Conservation (phyloP, 2,113 vertebrate genomes). For the Furnarius figulus region DNA sequence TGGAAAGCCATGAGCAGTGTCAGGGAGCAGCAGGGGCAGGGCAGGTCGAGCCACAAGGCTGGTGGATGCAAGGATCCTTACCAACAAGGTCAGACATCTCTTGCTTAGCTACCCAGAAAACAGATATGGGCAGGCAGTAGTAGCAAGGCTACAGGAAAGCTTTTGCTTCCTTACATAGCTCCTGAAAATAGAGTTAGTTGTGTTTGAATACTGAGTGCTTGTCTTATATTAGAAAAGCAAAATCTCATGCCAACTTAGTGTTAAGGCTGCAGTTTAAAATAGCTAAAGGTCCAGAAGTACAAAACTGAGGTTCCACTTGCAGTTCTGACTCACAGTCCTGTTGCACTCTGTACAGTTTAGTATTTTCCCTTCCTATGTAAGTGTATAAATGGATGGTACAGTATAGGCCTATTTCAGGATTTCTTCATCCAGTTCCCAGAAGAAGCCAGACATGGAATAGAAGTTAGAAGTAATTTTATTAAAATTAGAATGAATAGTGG, state of each 20-base stretch:
- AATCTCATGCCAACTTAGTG: background rate
- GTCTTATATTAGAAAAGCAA: background rate
- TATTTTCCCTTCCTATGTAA: slow-evolving; percentile 6
- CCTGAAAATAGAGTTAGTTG: background rate
- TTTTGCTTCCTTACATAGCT: background rate
- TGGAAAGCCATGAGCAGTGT: background rate
- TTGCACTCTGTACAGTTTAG: background rate
- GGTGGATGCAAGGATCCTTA: background rate
- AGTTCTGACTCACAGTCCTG: background rate
- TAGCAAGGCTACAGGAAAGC: background rate
- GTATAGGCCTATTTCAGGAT: background rate
- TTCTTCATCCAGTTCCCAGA: background rate
- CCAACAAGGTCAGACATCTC: background rate
- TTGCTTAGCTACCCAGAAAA: background rate
- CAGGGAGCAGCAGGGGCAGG: background rate
- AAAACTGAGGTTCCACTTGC: background rate
- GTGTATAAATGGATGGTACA: background rate
- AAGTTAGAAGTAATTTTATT: background rate
- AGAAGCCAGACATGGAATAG: background rate
- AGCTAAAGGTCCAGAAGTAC: background rate
- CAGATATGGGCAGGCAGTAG: background rate
- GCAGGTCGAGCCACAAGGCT: background rate
- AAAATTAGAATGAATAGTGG: slow-evolving; percentile 4
- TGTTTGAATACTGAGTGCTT: background rate
- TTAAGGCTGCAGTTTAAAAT: background rate